These are phyloP conservation scores for Dynastes maya DNA, from an alignment of 2,888 invertebrate genomes.

Conservation along the genomic window DNA sequence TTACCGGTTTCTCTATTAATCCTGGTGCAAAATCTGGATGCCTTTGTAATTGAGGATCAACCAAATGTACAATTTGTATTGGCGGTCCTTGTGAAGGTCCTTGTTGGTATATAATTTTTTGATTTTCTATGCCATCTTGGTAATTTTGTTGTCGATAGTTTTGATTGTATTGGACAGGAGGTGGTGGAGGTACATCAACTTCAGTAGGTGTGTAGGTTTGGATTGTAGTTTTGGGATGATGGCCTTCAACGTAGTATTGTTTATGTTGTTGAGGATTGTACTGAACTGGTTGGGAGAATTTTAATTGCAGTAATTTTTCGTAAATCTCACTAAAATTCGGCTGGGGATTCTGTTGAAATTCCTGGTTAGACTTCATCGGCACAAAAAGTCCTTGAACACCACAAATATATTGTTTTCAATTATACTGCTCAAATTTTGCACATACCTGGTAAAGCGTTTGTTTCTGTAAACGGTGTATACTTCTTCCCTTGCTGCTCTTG, in stretches of 20 bases:
- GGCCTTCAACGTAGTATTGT: not conserved
- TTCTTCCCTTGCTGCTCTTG: conserved; percentile 61
- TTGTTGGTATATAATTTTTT: no score
- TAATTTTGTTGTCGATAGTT: conserved; percentile 14
- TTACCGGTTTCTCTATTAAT: conserved; percentile 19
- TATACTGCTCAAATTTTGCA: not conserved
- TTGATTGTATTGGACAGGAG: conserved; percentile 26
- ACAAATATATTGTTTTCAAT: no score
- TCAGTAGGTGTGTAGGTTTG: conserved; percentile 65
- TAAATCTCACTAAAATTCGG: conserved; percentile 67
- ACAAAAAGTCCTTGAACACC: conserved; percentile 68
- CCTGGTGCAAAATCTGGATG: not conserved
- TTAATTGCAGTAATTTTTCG: conserved; percentile 67
- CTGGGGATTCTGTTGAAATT: conserved; percentile 53
- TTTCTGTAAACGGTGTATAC: conserved; percentile 73
- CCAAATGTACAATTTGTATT: conserved; percentile 13
- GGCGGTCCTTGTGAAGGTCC: conserved; percentile 1
- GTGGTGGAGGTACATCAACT: conserved; percentile 63
- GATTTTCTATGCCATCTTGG: not conserved
- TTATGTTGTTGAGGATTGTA: conserved; percentile 53
- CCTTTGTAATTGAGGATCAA: conserved; percentile 5
- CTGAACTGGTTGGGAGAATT: conserved; percentile 61
- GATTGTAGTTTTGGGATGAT: conserved; percentile 47
- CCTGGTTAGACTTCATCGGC: conserved; percentile 67
- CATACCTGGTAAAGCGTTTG: conserved; percentile 71